Evolutionary conservation across 1,140 invertebrate species (phyloP).

Genomic region (Teleopsis dalmanni): DNA sequence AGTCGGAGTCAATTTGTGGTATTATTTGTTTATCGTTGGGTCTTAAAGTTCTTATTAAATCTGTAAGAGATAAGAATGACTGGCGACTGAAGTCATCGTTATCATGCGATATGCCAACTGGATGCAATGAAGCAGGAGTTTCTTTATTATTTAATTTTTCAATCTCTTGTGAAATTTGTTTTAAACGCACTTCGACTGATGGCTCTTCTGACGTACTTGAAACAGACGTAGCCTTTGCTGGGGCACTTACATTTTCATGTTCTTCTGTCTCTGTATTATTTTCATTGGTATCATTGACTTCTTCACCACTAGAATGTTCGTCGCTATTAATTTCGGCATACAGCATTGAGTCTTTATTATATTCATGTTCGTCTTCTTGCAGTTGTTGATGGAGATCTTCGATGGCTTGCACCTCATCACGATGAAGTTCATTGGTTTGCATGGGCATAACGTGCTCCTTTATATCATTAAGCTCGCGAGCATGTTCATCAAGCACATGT

Average conservation of each 20-base stretch:
- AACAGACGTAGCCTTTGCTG: neutral
- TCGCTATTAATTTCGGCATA: neutral
- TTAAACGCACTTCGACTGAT: slow-evolving; percentile 39
- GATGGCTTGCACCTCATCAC: slow-evolving; percentile 17
- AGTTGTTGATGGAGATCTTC: slow-evolving; percentile 14
- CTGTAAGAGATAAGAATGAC: slow-evolving; percentile 39
- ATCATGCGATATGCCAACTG: slow-evolving; percentile 7
- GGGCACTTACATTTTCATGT: slow-evolving; percentile 10
- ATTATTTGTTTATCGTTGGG: slow-evolving; percentile 42
- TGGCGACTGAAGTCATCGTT: slow-evolving; percentile 36
- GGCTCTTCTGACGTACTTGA: slow-evolving; percentile 26
- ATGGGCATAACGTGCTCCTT: slow-evolving; percentile 5
- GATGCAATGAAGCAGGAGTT: slow-evolving; percentile 22
- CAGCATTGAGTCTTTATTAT: neutral
- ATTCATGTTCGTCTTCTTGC: slow-evolving; percentile 19
- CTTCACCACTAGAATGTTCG: slow-evolving; percentile 6
- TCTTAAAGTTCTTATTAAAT: slow-evolving; percentile 40
- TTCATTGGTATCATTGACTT: slow-evolving; percentile 19
- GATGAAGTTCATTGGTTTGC: neutral
- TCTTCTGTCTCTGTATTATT: slow-evolving; percentile 16
- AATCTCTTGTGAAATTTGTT: slow-evolving; percentile 41
- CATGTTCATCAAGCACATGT: slow-evolving; percentile 12
- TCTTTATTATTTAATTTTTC: slow-evolving; percentile 28
- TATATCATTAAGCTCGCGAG: neutral
- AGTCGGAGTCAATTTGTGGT: slow-evolving; percentile 43